Evolutionary conservation across 2,113 vertebrate species (phyloP).

Genomic region (Podarcis cretensis): DNA sequence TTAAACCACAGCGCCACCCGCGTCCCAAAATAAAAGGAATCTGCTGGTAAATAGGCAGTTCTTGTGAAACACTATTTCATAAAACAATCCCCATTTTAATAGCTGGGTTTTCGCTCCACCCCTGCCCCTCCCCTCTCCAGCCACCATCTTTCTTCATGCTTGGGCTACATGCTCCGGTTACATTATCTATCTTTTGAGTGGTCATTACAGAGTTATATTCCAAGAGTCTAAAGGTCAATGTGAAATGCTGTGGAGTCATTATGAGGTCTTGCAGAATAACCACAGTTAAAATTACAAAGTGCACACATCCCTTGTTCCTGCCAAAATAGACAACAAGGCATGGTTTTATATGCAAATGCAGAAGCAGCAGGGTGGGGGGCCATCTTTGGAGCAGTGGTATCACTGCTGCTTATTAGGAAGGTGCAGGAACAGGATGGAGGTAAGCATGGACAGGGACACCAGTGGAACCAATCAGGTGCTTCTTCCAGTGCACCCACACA

Average conservation of each 20-base stretch:
- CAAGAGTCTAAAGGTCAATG: constrained; percentile 69
- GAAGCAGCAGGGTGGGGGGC: too few relatives aligned
- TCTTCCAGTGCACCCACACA: too few relatives aligned
- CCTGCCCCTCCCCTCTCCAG: background rate
- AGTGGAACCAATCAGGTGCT: too few relatives aligned
- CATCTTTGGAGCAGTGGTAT: too few relatives aligned
- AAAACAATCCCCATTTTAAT: constrained; percentile 59
- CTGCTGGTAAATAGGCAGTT: background rate
- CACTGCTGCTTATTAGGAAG: too few relatives aligned
- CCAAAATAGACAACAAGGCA: background rate
- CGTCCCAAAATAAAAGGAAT: background rate
- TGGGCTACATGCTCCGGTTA: constrained; percentile 56
- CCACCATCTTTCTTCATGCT: constrained; percentile 44
- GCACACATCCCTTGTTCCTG: background rate
- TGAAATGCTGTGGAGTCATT: constrained; percentile 52
- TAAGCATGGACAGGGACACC: too few relatives aligned
- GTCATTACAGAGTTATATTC: constrained; percentile 70
- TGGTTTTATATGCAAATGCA: background rate
- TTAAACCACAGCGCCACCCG: too few relatives aligned
- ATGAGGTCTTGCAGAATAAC: constrained; percentile 43
- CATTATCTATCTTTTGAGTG: constrained; percentile 63
- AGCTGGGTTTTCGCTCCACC: constrained; percentile 45
- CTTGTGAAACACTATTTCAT: constrained; percentile 21
- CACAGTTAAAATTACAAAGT: constrained; percentile 34
- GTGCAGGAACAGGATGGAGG: too few relatives aligned